Conservation (phyloP, 2,797 vertebrate genomes). For the Dendrocincla fuliginosa region DNA sequence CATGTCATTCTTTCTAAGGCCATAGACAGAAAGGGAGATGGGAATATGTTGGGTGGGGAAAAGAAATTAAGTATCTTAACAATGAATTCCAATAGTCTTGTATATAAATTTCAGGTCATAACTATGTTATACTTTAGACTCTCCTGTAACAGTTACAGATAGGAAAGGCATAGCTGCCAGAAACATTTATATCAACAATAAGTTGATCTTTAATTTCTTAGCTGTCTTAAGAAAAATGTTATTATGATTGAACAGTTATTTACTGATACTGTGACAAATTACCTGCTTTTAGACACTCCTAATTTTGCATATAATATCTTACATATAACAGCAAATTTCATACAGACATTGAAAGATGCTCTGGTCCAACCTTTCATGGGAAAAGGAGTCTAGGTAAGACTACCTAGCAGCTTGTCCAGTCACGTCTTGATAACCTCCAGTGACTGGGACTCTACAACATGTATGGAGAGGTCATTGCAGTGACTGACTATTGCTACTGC, state of each 20-base stretch:
- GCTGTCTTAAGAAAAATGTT: background rate
- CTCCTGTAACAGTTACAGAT: background rate
- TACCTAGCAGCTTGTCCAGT: background rate
- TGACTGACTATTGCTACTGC: background rate
- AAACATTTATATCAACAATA: background rate
- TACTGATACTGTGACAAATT: background rate
- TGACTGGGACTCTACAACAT: background rate
- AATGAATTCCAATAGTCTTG: background rate
- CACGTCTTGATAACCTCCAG: background rate
- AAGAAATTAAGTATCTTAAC: background rate
- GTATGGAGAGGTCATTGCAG: background rate
- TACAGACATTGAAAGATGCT: background rate
- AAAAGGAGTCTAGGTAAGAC: background rate
- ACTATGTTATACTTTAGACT: background rate
- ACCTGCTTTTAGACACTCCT: background rate
- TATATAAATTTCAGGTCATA: background rate
- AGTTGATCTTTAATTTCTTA: background rate
- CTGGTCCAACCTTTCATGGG: background rate
- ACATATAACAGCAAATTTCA: background rate
- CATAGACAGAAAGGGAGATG: background rate
- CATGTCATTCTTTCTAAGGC: background rate
- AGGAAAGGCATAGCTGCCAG: background rate
- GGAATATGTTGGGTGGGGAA: background rate
- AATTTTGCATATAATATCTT: background rate
- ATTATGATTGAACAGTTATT: background rate